A percentile compares a stretch with the other conserved stretches of the same genome.
Conservation (phyloP, 2,113 vertebrate species). For the Tautogolabrus adspersus region DNA sequence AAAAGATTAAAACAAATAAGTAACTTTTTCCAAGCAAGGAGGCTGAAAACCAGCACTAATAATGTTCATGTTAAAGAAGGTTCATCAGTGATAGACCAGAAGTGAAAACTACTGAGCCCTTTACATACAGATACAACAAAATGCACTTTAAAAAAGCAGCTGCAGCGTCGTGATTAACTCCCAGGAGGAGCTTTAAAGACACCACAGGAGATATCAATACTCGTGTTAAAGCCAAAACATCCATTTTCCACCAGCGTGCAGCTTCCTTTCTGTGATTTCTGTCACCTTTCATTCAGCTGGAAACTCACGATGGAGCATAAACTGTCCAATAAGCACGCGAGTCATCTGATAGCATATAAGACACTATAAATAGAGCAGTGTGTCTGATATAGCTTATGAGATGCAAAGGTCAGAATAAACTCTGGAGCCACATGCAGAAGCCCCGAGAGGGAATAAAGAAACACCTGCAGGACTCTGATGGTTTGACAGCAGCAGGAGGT, state of each 20-base stretch:
- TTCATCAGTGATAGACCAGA: too few species aligned
- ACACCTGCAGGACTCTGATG: background rate
- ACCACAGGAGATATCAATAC: background rate
- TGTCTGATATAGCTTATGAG: background rate
- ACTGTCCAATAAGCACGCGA: background rate
- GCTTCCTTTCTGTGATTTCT: background rate
- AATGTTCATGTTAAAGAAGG: too few species aligned
- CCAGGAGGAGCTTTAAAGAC: background rate
- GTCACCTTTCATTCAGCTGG: background rate
- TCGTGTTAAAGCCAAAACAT: background rate
- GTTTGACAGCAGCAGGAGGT: too few species aligned
- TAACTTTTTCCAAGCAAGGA: too few species aligned
- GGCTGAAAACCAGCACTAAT: too few species aligned
- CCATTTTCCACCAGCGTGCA: background rate
- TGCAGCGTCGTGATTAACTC: background rate
- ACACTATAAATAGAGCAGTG: background rate
- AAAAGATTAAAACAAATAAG: too few species aligned
- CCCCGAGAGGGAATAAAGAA: background rate
- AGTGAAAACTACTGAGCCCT: too few species aligned
- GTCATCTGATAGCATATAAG: background rate
- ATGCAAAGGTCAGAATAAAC: constrained; percentile 23
- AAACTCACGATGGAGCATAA: background rate
- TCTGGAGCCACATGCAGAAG: background rate
- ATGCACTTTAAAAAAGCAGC: background rate
- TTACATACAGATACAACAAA: too few species aligned